Evolutionary conservation across 2,888 invertebrate species (phyloP), one percentile per base, ranked within the genome.

Genomic region (Phaonia tiefii): DNA sequence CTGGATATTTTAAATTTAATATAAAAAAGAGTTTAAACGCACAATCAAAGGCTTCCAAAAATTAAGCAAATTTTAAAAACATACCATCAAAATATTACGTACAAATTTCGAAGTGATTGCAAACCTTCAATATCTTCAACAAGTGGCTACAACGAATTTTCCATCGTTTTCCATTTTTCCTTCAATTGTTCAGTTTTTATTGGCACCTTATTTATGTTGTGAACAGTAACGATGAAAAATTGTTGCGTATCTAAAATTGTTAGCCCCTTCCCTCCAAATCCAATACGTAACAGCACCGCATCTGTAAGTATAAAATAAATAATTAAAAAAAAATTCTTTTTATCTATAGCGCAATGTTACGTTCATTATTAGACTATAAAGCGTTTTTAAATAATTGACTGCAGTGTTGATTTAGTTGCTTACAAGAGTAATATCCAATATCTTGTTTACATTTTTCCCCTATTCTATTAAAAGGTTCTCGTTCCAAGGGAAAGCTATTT

Each of bases 51-150:
- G n/a, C n/a, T n/a, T n/a, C n/a, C n/a, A n/a, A n/a, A n/a, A n/a
- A n/a, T n/a, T 4, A 7, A 37, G 10, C 15, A 51, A 67, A 49
- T 69, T 69, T 69, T 58, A 58, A 44, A 70, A 70, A 70, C 42
- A 22, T 70, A 25, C 42, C 44, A 22, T 71, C 70, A 11, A 71
- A 56, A 58, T 26, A 71, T n/a, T 8, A 10, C 31, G 37, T 54
- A 71, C 44, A 63, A 65, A 0, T 39, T 73, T 73, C 39, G 39
- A 17, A 51, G 42, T 66, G 42, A 15, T 65, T 54, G 60, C 63
- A 72, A n/a, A 63, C 72, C 72, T 72, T 72, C 63, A 63, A 72
- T 15, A 49, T 63, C n/a, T n/a, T n/a, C 51, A n/a, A 73, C 63
- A 8, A 65, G 42, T 3, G 73, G 54, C 42, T 65, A 65, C 54